phyloP scores from a whole-genome alignment of 2,888 invertebrate species.

The Pseudoips prasinana region DNA sequence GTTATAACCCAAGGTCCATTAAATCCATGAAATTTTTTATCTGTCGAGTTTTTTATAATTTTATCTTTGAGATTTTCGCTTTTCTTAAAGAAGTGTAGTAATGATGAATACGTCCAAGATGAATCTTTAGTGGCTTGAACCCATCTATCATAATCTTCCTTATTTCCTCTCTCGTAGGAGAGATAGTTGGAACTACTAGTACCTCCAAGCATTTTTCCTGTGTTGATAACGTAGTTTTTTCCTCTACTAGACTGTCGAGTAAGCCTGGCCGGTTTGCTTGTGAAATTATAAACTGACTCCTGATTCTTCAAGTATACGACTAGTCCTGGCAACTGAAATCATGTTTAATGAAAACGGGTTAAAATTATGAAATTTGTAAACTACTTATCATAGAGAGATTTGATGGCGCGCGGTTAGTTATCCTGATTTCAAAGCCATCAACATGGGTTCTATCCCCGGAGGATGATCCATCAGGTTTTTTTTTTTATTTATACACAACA shows the following conservation, averaged over 20 bases:
- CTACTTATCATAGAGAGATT: too few species aligned
- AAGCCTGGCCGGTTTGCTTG: too few species aligned
- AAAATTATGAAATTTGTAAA: too few species aligned
- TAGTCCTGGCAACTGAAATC: slow-evolving; percentile 30
- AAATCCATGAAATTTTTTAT: not conserved
- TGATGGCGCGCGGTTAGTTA: too few species aligned
- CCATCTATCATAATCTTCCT: not conserved
- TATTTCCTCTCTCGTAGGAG: not conserved
- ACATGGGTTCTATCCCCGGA: too few species aligned
- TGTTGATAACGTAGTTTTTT: too few species aligned
- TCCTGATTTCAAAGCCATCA: too few species aligned
- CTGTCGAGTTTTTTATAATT: not conserved
- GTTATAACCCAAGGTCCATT: not conserved
- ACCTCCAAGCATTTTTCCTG: slow-evolving; percentile 33
- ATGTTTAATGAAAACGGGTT: not conserved
- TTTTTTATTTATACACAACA: too few species aligned
- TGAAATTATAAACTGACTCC: too few species aligned
- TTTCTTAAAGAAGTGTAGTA: not conserved
- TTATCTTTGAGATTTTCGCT: not conserved
- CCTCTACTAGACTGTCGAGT: slow-evolving; percentile 22
- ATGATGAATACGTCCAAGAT: not conserved
- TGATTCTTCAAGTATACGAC: slow-evolving; percentile 21
- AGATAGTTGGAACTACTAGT: not conserved
- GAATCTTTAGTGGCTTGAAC: not conserved
- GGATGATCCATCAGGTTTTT: too few species aligned